Evolutionary conservation across 2,888 invertebrate genomes (phyloP), one percentile per base, ranked within the genome.

Genomic region (Rhagium mordax): DNA sequence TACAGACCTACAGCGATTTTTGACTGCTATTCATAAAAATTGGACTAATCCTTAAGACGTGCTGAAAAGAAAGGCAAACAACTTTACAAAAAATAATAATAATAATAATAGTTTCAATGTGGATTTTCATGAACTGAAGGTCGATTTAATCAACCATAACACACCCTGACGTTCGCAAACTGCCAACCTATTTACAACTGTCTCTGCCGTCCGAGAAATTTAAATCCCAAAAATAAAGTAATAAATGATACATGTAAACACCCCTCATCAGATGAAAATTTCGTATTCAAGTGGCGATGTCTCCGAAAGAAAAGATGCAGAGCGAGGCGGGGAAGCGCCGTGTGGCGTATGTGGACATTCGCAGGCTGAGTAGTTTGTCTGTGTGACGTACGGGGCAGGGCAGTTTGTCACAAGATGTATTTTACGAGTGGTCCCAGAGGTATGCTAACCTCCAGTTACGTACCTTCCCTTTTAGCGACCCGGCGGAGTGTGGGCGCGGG

Each of bases 381-480:
- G 70, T 27, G 53, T 64, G 66, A 67, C 68, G 69, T 70, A 66
- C 70, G 55, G 68, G 69, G 72, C 67, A 60, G 75, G 81, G 80
- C 81, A 81, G 85, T 87, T 87, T 86, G 87, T 87, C 87, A 86
- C 85, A 84, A 84, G 86, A 86, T 84, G 85, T 87, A 82, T 86
- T 88, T 88, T 88, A 88, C 87, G 87, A 87, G 84, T 84, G 81
- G 85, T 87, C 88, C 87, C 87, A 78, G 79, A 85, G 87, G 87
- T 86, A 84, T 85, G 84, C 86, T 87, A 87, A 87, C 87, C 87
- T 87, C 84, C 86, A 81, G 86, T 86, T 87, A 87, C 86, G 85
- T 85, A 86, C 86, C 85, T 87, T 87, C 87, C 86, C 87, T 87
- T 86, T 87, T 86, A 87, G 87, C 83, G 82, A 83, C 83, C 82